phyloP scores from a whole-genome alignment of 2,113 vertebrate genomes.

The Menura novaehollandiae region DNA sequence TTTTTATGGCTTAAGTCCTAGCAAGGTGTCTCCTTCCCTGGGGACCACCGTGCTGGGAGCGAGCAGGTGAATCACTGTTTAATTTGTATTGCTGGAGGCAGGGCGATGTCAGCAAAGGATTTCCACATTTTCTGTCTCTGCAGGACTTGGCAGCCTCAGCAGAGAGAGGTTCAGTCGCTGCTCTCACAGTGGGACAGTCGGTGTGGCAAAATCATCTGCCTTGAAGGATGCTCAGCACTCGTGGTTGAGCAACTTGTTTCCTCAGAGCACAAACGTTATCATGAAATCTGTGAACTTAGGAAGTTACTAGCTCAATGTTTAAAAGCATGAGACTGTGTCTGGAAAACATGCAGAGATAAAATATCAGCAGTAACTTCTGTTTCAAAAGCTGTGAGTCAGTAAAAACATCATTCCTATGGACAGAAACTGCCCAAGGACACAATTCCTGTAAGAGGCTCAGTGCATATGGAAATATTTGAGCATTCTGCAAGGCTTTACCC shows the following conservation, averaged over 20 bases:
- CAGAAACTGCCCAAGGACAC: not conserved
- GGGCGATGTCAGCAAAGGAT: not conserved
- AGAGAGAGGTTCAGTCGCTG: not conserved
- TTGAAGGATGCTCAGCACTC: not conserved
- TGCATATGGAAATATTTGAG: rapidly evolving
- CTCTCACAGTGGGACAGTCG: not conserved
- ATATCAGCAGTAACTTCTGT: not conserved
- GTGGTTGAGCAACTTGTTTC: not conserved
- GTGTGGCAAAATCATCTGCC: not conserved
- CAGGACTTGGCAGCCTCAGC: not conserved
- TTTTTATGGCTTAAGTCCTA: not conserved
- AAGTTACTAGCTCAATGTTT: not conserved
- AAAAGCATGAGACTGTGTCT: not conserved
- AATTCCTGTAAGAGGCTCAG: not conserved
- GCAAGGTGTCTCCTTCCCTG: not conserved
- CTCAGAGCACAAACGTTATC: not conserved
- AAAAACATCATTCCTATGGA: not conserved
- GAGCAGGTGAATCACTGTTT: not conserved
- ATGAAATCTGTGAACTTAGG: not conserved
- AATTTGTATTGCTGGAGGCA: not conserved
- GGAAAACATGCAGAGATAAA: not conserved
- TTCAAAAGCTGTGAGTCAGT: not conserved
- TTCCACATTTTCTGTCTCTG: not conserved
- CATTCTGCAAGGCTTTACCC: not conserved
- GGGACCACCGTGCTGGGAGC: not conserved